Evolutionary conservation across 2,797 vertebrate genomes (phyloP).

Genomic region (Yasuhikotakia modesta): DNA sequence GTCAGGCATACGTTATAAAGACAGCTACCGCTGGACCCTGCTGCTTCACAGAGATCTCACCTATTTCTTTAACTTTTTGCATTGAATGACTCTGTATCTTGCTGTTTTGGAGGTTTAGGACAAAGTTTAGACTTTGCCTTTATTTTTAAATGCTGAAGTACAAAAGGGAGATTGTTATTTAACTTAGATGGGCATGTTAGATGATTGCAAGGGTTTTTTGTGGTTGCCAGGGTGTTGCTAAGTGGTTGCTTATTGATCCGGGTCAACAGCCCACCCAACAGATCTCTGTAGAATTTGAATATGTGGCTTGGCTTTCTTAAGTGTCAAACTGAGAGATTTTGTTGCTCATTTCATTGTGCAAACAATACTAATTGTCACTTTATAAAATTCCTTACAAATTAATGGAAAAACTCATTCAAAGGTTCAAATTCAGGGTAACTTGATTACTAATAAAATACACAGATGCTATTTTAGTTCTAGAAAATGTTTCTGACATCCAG

Average conservation of each 20-base stretch:
- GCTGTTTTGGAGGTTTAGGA: neutral
- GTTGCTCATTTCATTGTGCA: too few species aligned
- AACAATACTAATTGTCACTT: too few species aligned
- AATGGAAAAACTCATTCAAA: neutral
- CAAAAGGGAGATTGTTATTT: neutral
- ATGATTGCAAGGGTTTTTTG: neutral
- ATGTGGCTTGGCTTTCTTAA: too few species aligned
- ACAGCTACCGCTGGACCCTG: slow-evolving; percentile 32
- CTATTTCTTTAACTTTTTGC: slow-evolving; percentile 1
- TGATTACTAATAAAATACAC: slow-evolving; percentile 29
- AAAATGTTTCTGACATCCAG: slow-evolving; percentile 44
- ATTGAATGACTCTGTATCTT: neutral
- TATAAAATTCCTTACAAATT: neutral
- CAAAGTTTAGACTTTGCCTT: neutral
- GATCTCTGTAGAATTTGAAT: too few species aligned
- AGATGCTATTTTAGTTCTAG: slow-evolving; percentile 50
- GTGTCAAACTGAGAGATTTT: too few species aligned
- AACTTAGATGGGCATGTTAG: neutral
- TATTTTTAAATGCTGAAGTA: neutral
- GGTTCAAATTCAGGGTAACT: neutral
- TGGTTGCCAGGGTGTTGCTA: neutral
- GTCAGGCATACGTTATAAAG: slow-evolving; percentile 21
- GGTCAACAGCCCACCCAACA: too few species aligned
- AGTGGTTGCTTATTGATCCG: neutral
- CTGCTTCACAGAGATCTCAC: slow-evolving; percentile 15